Conservation (phyloP, 2,797 vertebrate genomes). For the Stomatorhinus walkeri region DNA sequence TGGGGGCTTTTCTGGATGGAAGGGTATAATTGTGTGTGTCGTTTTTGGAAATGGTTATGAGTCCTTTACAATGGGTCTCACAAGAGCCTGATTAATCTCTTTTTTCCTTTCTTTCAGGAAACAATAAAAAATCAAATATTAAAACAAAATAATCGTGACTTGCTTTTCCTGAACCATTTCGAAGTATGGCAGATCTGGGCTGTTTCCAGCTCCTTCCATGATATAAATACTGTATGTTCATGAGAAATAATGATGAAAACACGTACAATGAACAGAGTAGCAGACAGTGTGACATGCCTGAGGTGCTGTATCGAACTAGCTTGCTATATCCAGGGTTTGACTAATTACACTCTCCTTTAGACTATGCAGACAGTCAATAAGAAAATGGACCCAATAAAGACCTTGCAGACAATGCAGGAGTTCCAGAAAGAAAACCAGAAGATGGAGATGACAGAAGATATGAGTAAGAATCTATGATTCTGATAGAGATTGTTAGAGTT, state of each 20-base stretch:
- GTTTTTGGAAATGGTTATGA: not conserved
- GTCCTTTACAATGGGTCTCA: not conserved
- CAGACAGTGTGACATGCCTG: not conserved
- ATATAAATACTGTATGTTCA: not conserved
- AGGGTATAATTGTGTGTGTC: not conserved
- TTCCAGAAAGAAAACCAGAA: conserved; percentile 99
- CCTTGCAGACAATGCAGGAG: conserved; percentile 93
- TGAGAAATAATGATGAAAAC: not conserved
- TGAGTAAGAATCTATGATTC: conserved; percentile 68
- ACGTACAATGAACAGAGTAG: not conserved
- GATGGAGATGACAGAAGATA: conserved; percentile 97
- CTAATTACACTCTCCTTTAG: conserved; percentile 46
- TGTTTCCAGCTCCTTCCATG: not conserved
- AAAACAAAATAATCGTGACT: not conserved
- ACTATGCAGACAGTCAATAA: conserved; percentile 97
- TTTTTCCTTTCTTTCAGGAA: not conserved
- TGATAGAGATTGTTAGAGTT: not conserved
- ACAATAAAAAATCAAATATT: not conserved
- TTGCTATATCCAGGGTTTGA: not conserved
- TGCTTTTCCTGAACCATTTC: not conserved
- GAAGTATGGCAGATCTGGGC: not conserved
- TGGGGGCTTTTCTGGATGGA: not conserved
- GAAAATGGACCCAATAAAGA: conserved; percentile 97
- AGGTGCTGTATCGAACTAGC: not conserved
- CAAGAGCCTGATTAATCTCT: not conserved